Conservation (phyloP, 2,888 invertebrate species). For the Pollenia angustigena region DNA sequence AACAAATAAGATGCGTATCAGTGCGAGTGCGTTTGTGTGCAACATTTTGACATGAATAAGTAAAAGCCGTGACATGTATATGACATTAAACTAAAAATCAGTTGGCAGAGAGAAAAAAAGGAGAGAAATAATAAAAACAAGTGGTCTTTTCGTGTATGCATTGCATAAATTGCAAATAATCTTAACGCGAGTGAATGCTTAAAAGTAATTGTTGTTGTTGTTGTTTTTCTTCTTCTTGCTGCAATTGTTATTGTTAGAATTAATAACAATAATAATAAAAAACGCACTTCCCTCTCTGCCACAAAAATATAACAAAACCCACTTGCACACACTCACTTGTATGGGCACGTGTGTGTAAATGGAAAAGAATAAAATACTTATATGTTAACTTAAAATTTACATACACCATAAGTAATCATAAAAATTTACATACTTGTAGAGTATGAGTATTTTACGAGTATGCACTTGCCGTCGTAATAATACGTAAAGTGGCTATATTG, state of each 20-base stretch:
- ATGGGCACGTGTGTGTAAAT: not conserved
- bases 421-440: slow-evolving; percentile 1
- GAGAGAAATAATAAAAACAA: slow-evolving; percentile 41
- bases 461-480: slow-evolving; percentile 44
- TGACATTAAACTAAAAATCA: slow-evolving; percentile 30
- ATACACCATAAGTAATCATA: slow-evolving; percentile 20
- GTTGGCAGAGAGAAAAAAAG: not conserved
- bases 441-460: slow-evolving; percentile 5
- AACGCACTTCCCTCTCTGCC: slow-evolving; percentile 30
- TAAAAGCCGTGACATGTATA: slow-evolving; percentile 54
- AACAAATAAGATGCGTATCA: slow-evolving; percentile 12
- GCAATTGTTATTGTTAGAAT: slow-evolving; percentile 41
- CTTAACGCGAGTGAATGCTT: slow-evolving; percentile 55
- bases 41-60: slow-evolving; percentile 36
- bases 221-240: not conserved
- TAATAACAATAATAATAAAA: slow-evolving; percentile 37
- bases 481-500: slow-evolving; percentile 63
- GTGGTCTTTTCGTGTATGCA: slow-evolving; percentile 38
- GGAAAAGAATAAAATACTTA: not conserved
- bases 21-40: not conserved
- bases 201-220: slow-evolving; percentile 55
- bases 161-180: slow-evolving; percentile 50
- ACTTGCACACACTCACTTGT: not conserved
- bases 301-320: slow-evolving; percentile 4
- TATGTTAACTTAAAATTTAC: slow-evolving; percentile 20